These are phyloP conservation scores for Cotesia chilonis DNA, from an alignment of 1,140 invertebrate species.

Conservation along the genomic window DNA sequence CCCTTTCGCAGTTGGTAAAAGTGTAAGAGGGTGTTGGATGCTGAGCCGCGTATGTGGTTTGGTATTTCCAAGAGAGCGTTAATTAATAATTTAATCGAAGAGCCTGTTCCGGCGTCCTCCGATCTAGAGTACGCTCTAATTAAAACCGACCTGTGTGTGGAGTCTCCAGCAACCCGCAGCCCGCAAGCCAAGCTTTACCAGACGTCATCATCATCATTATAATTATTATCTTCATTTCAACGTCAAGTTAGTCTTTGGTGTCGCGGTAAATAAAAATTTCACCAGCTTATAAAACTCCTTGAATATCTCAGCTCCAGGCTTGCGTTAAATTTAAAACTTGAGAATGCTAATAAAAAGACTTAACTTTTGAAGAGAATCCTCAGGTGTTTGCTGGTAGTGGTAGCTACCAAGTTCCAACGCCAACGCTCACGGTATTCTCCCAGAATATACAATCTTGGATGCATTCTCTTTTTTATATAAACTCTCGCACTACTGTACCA, in stretches of 20 bases:
- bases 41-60: conserved; percentile 45
- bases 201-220: background rate
- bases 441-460: conserved; percentile 6
- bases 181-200: conserved; percentile 1
- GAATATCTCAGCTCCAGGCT: background rate
- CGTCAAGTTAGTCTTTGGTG: too few species aligned
- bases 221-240: too few species aligned
- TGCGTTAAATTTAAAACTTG: conserved; percentile 6
- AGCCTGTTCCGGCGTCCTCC: conserved; percentile 51
- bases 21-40: conserved; percentile 29
- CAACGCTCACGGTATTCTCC: background rate
- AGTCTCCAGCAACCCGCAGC: background rate
- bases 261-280: background rate
- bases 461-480: conserved; percentile 3
- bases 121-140: conserved; percentile 47
- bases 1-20: background rate
- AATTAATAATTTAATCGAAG: conserved; percentile 66
- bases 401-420: background rate
- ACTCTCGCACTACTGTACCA: conserved; percentile 15
- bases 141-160: conserved; percentile 49
- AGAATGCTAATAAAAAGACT: conserved; percentile 1
- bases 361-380: conserved; percentile 14
- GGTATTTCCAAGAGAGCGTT: conserved; percentile 60
- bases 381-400: background rate
- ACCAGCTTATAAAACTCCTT: conserved; percentile 3